A percentile compares a stretch with the other conserved stretches of the same genome.
phyloP scores from a whole-genome alignment of 2,113 vertebrate genomes.

The Rhea pennata region DNA sequence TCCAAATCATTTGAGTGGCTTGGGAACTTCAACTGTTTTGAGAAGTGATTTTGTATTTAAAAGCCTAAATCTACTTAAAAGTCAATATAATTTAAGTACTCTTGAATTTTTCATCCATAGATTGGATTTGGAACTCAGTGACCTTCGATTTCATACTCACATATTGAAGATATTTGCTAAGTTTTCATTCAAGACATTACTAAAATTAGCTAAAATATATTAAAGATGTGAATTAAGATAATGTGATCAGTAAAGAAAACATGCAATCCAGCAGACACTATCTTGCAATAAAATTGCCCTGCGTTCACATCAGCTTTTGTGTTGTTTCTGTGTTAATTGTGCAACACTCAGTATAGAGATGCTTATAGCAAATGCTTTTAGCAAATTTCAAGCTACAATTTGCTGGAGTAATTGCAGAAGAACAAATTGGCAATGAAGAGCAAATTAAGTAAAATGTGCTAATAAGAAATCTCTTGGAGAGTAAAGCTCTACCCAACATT shows the following conservation, averaged over 20 bases:
- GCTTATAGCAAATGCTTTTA: background rate
- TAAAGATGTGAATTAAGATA: background rate
- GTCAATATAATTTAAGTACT: background rate
- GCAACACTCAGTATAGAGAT: background rate
- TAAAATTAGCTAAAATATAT: background rate
- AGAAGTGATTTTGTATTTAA: background rate
- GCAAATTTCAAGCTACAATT: background rate
- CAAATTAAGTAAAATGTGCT: background rate
- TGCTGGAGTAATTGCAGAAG: background rate
- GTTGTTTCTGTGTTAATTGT: background rate
- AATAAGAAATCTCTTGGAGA: background rate
- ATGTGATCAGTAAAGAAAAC: background rate
- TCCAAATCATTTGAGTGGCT: background rate
- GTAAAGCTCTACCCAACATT: background rate
- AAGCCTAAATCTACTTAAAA: background rate
- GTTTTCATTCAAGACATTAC: background rate
- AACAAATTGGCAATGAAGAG: background rate
- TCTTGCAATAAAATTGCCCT: background rate
- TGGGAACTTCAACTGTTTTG: background rate
- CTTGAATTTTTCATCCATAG: background rate
- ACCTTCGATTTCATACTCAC: background rate
- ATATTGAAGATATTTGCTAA: background rate
- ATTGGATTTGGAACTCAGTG: background rate
- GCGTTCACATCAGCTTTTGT: background rate
- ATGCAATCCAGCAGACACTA: background rate